phyloP scores from a whole-genome alignment of 2,888 invertebrate species.

The Lasioglossum leucozonium region DNA sequence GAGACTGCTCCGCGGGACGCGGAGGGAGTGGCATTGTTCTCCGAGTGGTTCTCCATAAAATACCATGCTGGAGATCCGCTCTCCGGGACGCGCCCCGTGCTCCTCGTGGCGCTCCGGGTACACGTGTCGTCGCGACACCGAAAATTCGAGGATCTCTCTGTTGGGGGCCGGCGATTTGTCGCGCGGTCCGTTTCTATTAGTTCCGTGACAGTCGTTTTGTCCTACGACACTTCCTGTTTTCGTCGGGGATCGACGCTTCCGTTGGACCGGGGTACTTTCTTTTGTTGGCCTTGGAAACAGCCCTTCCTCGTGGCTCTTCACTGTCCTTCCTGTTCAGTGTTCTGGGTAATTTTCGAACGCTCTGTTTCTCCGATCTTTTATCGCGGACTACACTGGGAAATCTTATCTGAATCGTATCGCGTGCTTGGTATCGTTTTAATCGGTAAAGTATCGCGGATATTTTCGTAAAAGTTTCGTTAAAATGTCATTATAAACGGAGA shows the following conservation, averaged over 20 bases:
- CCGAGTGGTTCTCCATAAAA: conserved; percentile 23
- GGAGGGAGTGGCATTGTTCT: conserved; percentile 46
- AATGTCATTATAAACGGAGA: too few relatives aligned
- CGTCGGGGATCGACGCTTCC: neutral
- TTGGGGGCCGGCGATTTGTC: neutral
- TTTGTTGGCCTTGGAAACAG: neutral
- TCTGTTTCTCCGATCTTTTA: too few relatives aligned
- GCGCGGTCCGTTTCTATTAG: neutral
- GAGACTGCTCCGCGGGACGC: conserved; percentile 3
- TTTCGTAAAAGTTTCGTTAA: too few relatives aligned
- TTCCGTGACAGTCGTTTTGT: neutral
- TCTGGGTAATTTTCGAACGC: neutral
- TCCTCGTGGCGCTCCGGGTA: neutral
- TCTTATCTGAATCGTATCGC: too few relatives aligned
- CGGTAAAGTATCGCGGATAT: too few relatives aligned
- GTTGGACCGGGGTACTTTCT: neutral
- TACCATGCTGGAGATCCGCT: neutral
- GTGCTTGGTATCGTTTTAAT: too few relatives aligned
- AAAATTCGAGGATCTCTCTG: neutral
- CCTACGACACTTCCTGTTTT: neutral
- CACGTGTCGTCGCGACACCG: neutral
- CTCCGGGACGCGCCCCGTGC: neutral
- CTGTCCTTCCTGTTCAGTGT: neutral
- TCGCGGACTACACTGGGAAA: too few relatives aligned
- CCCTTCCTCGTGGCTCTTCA: neutral